Evolutionary conservation across 1,140 invertebrate genomes (phyloP), one percentile per base, ranked within the genome.

Genomic region (Calliopsis andreniformis): DNA sequence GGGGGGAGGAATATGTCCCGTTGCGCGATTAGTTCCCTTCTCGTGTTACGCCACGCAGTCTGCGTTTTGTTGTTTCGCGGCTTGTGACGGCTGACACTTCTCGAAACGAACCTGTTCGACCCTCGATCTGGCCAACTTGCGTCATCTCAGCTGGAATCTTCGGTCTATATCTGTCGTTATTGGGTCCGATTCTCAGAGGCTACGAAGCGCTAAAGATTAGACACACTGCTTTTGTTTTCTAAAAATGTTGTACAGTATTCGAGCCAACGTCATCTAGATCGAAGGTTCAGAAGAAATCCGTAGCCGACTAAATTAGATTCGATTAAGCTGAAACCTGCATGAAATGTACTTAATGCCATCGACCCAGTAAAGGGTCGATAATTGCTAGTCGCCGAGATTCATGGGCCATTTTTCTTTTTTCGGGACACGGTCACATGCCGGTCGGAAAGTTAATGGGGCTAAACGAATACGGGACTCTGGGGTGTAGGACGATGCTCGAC

Each of bases 21-120:
- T 71, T 53, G 70, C 43, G 56, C 58, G 63, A 75, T 73, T 72
- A 42, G 56, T 79, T 51, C 56, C 32, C 63, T 81, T 87, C 82
- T 89, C 87, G 47, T 59, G 62, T 88, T 87, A 88, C 87, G 80
- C 84, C 87, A 83, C 79, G 80, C 84, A 80, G 87, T 88, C 87
- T 89, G 87, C 10, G 53, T 88, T 83, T 62, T 78, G 86, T 89
- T 86, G 76, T 80, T 86, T 87, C 84, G 85, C 87, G 76, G 75
- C 76, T 84, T 66, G 45, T 72, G 66, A 72, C 79, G 78, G 70
- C 59, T 85, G 82, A 84, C 66, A 75, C n/a, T 64, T 45, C 23
- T 85, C 77, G 56, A 81, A 51, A 47, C 53, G 51, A 35, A 82
- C 58, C 76, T 51, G 61, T 61, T 49, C 58, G 30, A 55, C 43